These are phyloP conservation scores for Gymnoscopelus braueri DNA, from an alignment of 2,797 vertebrate genomes.

Conservation along the genomic window DNA sequence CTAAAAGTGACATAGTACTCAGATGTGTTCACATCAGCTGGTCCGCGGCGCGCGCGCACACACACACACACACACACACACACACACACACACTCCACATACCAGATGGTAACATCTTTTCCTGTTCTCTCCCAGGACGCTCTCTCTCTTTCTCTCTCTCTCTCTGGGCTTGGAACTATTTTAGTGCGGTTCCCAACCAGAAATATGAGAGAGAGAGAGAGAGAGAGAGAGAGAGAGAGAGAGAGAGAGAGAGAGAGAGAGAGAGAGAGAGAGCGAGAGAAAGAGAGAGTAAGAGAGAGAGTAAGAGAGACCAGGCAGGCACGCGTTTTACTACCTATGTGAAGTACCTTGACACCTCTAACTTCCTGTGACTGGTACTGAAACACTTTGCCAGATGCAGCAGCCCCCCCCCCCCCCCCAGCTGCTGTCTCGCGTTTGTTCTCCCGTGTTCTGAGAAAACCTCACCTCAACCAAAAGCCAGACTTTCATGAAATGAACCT, in stretches of 20 bases:
- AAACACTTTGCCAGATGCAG: conserved; percentile 23
- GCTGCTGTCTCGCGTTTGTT: too few species aligned
- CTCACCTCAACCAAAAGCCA: too few species aligned
- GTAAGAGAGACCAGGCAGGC: neutral
- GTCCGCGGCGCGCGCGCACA: neutral
- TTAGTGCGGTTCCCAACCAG: neutral
- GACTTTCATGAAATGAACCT: too few species aligned
- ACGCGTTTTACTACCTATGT: conserved; percentile 14
- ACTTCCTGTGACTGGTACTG: conserved; percentile 21
- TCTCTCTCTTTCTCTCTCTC: neutral
- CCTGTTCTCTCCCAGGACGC: neutral
- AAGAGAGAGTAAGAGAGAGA: neutral
- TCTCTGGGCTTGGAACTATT: neutral
- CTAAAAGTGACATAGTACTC: neutral
- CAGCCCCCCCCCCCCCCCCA: neutral
- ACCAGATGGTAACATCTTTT: conserved; percentile 10
- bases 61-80: too few species aligned
- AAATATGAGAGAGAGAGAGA: neutral
- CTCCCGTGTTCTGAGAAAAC: too few species aligned
- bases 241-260: neutral
- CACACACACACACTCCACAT: conserved; percentile 3
- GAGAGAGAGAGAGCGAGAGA: neutral
- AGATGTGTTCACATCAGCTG: conserved; percentile 14
- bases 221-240: neutral
- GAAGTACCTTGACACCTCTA: conserved; percentile 10